Base-by-base conservation (phyloP, 1,140 invertebrate species). In the Drosophila bipectinata region DNA sequence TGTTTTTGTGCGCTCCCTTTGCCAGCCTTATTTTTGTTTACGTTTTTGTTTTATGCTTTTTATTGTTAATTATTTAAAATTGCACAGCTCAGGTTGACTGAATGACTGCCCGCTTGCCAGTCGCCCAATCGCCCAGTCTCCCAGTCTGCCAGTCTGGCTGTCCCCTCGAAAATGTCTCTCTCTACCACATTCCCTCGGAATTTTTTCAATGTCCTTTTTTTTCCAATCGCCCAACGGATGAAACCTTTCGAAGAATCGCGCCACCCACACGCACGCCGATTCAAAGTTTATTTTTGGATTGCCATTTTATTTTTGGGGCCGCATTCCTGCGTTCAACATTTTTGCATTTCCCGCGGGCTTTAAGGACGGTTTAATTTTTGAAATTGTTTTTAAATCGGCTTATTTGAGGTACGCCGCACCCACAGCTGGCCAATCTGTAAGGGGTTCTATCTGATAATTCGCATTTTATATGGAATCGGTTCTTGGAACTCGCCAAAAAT, bases 331-430 rank as follows among this genome's bases (percentile, higher is more conserved):
- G 3, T 60, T 72, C 45, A 30, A 32, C 71, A 48, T 55, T 76
- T 56, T 37, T 57, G 49, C 57, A 57, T 58, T 56, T 32, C 60
- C 71, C 26, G 28, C 18, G 14, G 48, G 58, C 62, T 77, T 80
- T 85, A 60, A 77, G 60, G 52, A 60, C 34, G 72, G 68, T 77
- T 68, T 64, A 74, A 74, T 74, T 74, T 74, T 74, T 74, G 59
- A 82, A 81, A 84, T 85, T 73, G 62, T 68, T 62, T 72, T 84
- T 80, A 77, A 80, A 85, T 79, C 81, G 72, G 80, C 80, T 84
- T 84, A 85, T 77, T 64, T 74, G 28, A 55, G 79, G 32, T 53
- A 57, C 45, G 64, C 67, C 45, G 30, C 64, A 45, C 53, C 37
- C 60, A 56, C 41, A 68, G 41, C 18, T 34, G 58, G 47, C 26